Evolutionary conservation across 2,797 vertebrate species (phyloP).

Genomic region (Nasua narica): DNA sequence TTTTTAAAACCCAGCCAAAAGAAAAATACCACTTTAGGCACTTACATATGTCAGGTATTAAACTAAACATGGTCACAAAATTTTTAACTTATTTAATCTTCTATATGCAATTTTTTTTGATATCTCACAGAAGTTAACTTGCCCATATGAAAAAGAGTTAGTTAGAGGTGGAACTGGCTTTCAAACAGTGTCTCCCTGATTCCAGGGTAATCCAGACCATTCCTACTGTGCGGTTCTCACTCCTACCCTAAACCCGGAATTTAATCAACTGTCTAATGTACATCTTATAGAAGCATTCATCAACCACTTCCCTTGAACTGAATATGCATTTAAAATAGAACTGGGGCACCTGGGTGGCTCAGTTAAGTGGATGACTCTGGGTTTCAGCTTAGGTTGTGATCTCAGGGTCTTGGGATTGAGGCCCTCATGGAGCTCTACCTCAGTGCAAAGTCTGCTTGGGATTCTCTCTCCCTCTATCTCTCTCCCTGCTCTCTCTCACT

Average conservation of each 20-base stretch:
- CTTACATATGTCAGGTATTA: neutral
- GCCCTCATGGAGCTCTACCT: accelerated
- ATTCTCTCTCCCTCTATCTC: no score
- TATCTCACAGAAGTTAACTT: neutral
- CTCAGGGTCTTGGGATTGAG: neutral
- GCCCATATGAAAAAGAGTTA: neutral
- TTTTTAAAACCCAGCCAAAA: neutral
- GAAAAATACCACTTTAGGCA: neutral
- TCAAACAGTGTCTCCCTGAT: neutral
- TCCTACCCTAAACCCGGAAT: neutral
- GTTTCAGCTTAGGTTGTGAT: neutral
- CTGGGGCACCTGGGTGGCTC: neutral
- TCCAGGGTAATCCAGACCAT: neutral
- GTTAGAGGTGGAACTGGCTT: neutral
- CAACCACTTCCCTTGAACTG: neutral
- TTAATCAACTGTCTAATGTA: neutral
- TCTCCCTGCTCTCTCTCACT: no score
- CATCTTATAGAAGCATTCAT: neutral
- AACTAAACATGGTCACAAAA: neutral
- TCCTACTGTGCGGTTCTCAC: neutral
- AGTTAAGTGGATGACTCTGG: neutral
- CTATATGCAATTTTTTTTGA: neutral
- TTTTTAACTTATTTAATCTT: neutral
- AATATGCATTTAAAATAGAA: neutral
- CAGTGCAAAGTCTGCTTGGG: neutral